Percentiles rank a stretch among this genome's conserved stretches.
These are phyloP conservation scores for Esox masquinongy DNA, from an alignment of 2,797 vertebrate species.

Conservation along the genomic window DNA sequence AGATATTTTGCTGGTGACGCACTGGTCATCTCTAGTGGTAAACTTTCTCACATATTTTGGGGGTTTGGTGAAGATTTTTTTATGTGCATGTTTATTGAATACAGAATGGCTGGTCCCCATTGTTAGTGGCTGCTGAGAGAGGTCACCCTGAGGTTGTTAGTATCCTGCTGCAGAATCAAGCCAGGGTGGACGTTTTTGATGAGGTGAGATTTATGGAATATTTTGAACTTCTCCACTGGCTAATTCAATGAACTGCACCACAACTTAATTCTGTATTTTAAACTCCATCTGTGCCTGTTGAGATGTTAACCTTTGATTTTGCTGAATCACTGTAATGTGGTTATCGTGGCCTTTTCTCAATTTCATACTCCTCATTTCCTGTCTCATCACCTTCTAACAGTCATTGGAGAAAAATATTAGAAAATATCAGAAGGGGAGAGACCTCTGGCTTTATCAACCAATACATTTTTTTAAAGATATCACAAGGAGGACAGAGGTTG, in stretches of 20 bases:
- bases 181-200: conserved; percentile 67
- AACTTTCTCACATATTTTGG: too few relatives aligned
- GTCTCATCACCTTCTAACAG: too few relatives aligned
- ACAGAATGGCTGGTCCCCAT: conserved; percentile 63
- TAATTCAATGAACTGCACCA: not conserved
- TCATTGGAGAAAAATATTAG: too few relatives aligned
- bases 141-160: conserved; percentile 59
- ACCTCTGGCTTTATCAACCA: too few relatives aligned
- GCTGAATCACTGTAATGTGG: not conserved
- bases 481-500: too few relatives aligned
- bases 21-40: too few relatives aligned
- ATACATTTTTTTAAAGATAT: too few relatives aligned
- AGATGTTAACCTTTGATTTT: not conserved
- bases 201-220: conserved; percentile 50
- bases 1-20: too few relatives aligned
- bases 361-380: too few relatives aligned
- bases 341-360: not conserved
- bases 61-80: not conserved
- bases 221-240: not conserved
- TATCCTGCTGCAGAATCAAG: conserved; percentile 57
- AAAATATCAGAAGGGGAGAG: too few relatives aligned
- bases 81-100: not conserved
- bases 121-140: conserved; percentile 58
- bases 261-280: not conserved
- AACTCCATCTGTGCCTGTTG: not conserved